Conservation (phyloP, 35 echinoderm and acorn worm genomes). For the Lytechinus pictus region DNA sequence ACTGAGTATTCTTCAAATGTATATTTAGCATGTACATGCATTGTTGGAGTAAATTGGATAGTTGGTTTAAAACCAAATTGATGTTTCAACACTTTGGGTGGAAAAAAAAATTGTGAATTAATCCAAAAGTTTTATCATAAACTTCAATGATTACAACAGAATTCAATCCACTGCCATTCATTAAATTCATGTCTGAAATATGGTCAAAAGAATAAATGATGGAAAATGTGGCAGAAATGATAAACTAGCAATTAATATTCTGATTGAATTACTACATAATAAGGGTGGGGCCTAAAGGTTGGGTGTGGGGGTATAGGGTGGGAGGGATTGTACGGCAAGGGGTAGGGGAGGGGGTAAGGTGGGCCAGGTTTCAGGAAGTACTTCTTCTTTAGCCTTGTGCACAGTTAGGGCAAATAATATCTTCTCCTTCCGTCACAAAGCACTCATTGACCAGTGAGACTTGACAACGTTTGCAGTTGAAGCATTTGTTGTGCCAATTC, state of each 20-base stretch:
- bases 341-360: neutral
- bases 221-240: neutral
- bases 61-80: too few species aligned
- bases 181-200: neutral
- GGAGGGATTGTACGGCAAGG: too few species aligned
- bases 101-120: too few species aligned
- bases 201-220: neutral
- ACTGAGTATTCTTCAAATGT: too few species aligned
- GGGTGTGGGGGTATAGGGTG: neutral
- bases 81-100: too few species aligned
- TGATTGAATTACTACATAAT: neutral
- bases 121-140: neutral
- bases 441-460: conserved; percentile 81
- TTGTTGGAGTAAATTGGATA: too few species aligned
- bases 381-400: conserved; percentile 54
- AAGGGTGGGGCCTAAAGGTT: neutral
- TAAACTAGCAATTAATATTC: neutral
- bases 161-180: neutral
- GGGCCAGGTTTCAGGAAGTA: neutral
- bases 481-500: conserved; percentile 89
- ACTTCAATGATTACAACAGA: neutral
- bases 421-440: conserved; percentile 80
- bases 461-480: conserved; percentile 73
- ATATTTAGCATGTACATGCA: too few species aligned
- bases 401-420: conserved; percentile 82